Evolutionary conservation across 2,888 invertebrate species (phyloP).

Genomic region (Hartigia nigra): DNA sequence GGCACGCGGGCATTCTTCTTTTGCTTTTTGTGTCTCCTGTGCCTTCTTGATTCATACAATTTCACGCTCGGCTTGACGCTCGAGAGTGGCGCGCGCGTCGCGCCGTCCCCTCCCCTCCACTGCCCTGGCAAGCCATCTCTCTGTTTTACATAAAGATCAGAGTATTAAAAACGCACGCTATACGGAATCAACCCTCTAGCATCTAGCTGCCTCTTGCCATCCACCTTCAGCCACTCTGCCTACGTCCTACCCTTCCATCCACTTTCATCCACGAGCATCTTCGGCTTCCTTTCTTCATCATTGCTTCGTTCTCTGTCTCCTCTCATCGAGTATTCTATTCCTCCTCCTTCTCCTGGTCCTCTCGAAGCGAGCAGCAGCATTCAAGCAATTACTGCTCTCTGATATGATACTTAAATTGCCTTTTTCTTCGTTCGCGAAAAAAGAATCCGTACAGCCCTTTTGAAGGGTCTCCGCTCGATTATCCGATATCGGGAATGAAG

Average conservation of each 20-base stretch:
- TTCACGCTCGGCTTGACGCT: constrained; percentile 64
- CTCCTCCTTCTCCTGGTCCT: constrained; percentile 20
- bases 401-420: constrained; percentile 53
- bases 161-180: constrained; percentile 65
- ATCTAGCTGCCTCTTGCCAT: constrained; percentile 20
- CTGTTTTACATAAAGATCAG: constrained; percentile 66
- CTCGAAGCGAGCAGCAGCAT: constrained; percentile 31
- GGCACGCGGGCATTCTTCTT: constrained; percentile 31
- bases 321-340: constrained; percentile 19
- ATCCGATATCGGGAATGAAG: constrained; percentile 2
- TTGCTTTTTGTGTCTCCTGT: constrained; percentile 44
- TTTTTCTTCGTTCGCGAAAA: constrained; percentile 37
- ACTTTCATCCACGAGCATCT: constrained; percentile 14
- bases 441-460: not conserved
- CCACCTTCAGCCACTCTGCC: constrained; percentile 6
- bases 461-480: constrained; percentile 25
- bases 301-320: not conserved
- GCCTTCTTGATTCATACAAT: constrained; percentile 64
- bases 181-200: constrained; percentile 54
- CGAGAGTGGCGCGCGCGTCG: constrained; percentile 44
- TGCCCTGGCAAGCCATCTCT: constrained; percentile 13
- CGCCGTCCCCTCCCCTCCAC: constrained; percentile 28
- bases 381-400: constrained; percentile 51
- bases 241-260: constrained; percentile 15
- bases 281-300: not conserved